Conservation (phyloP, 1,140 invertebrate genomes). For the Eurosta solidaginis region DNA sequence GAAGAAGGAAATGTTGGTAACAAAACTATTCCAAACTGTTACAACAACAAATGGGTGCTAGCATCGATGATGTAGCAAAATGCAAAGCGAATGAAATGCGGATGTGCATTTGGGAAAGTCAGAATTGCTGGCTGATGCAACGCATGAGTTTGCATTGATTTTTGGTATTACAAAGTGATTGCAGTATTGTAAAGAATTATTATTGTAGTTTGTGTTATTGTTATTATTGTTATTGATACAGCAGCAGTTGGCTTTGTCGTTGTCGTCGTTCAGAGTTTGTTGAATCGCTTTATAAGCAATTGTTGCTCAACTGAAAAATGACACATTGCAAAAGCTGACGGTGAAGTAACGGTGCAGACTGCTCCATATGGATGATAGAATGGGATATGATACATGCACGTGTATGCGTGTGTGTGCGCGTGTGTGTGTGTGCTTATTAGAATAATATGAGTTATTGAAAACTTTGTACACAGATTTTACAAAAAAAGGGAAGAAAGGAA, state of each 20-base stretch:
- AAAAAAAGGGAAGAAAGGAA: too few species aligned
- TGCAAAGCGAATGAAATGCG: too few species aligned
- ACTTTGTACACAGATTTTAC: neutral
- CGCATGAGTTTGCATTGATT: neutral
- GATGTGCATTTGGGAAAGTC: neutral
- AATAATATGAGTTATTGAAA: too few species aligned
- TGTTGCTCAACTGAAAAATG: conserved; percentile 7
- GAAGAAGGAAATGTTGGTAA: neutral
- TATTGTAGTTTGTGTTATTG: too few species aligned
- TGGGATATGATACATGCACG: neutral
- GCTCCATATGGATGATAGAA: neutral
- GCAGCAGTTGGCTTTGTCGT: neutral
- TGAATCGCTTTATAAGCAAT: conserved; percentile 2
- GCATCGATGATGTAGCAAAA: neutral
- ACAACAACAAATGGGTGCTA: conserved; percentile 1
- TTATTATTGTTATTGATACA: too few species aligned
- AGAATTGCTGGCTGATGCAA: neutral
- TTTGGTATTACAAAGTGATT: neutral
- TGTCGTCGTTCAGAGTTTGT: neutral
- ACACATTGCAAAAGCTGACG: neutral
- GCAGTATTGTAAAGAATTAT: too few species aligned
- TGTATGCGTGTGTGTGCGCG: neutral
- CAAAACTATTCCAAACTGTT: neutral
- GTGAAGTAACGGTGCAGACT: neutral
- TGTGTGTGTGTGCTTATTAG: neutral